Percentiles rank a stretch among this genome's conserved stretches.
Conservation (phyloP, 2,113 vertebrate species). For the Calidris pugnax region DNA sequence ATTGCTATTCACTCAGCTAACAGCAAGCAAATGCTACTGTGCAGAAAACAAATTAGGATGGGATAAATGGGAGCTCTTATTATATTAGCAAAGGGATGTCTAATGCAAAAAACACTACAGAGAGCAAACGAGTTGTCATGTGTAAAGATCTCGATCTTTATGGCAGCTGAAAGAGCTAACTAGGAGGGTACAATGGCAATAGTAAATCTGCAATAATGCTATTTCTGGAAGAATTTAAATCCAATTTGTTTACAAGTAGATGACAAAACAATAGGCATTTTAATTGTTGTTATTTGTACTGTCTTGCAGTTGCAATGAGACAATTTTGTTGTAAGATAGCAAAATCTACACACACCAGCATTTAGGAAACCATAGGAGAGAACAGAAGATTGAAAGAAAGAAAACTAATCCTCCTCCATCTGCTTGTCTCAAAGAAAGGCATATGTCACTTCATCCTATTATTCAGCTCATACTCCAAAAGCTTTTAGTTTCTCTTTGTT, state of each 20-base stretch:
- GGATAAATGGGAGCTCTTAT: neutral
- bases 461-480: constrained; percentile 45
- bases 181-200: neutral
- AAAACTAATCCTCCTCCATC: constrained; percentile 38
- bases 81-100: neutral
- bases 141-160: neutral
- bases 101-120: neutral
- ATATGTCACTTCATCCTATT: constrained; percentile 51
- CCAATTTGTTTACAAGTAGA: constrained; percentile 31
- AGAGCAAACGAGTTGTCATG: neutral
- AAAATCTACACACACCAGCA: constrained; percentile 29
- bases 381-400: neutral
- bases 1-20: neutral
- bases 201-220: neutral
- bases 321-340: constrained; percentile 18
- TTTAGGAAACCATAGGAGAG: constrained; percentile 5
- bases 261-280: constrained; percentile 36
- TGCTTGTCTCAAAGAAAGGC: constrained; percentile 49
- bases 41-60: neutral
- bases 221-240: constrained; percentile 28
- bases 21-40: neutral
- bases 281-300: constrained; percentile 26
- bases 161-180: neutral
- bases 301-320: neutral
- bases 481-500: constrained; percentile 51